These are phyloP conservation scores for Oryctes rhinoceros DNA, from an alignment of 1,140 invertebrate genomes.

Conservation along the genomic window DNA sequence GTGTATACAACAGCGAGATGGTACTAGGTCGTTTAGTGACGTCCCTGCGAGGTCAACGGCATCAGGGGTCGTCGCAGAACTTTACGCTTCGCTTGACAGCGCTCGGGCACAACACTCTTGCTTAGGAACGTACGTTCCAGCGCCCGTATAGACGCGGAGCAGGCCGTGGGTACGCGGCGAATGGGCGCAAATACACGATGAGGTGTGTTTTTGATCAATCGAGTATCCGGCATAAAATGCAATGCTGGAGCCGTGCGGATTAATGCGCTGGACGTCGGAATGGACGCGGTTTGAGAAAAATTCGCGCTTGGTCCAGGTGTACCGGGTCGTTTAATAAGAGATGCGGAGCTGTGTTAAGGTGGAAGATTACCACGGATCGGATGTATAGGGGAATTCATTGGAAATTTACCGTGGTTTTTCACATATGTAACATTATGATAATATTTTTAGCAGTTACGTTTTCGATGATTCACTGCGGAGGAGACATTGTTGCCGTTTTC, in stretches of 20 bases:
- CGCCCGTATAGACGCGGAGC: background rate
- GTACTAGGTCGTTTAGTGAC: conserved; percentile 29
- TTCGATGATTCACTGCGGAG: too few species aligned
- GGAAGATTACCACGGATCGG: conserved; percentile 6
- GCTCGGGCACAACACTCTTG: conserved; percentile 9
- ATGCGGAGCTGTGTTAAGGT: conserved; percentile 16
- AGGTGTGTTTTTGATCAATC: conserved; percentile 36
- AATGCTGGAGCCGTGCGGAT: background rate
- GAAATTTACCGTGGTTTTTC: background rate
- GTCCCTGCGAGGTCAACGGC: conserved; percentile 30
- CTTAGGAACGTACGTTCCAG: background rate
- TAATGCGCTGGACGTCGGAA: conserved; percentile 24
- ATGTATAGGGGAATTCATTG: background rate
- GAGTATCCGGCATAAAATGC: conserved; percentile 2
- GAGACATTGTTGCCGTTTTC: too few species aligned
- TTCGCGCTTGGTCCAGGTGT: conserved; percentile 7
- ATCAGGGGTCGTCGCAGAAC: conserved; percentile 29
- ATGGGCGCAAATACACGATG: conserved; percentile 29
- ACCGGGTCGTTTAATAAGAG: conserved; percentile 32
- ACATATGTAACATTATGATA: background rate
- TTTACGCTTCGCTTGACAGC: conserved; percentile 28
- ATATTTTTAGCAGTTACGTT: too few species aligned
- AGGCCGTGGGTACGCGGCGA: conserved; percentile 5
- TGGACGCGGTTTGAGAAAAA: conserved; percentile 10
- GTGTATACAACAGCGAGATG: background rate